Evolutionary conservation across 2,797 vertebrate genomes (phyloP).

Genomic region (Harpagifer antarcticus): DNA sequence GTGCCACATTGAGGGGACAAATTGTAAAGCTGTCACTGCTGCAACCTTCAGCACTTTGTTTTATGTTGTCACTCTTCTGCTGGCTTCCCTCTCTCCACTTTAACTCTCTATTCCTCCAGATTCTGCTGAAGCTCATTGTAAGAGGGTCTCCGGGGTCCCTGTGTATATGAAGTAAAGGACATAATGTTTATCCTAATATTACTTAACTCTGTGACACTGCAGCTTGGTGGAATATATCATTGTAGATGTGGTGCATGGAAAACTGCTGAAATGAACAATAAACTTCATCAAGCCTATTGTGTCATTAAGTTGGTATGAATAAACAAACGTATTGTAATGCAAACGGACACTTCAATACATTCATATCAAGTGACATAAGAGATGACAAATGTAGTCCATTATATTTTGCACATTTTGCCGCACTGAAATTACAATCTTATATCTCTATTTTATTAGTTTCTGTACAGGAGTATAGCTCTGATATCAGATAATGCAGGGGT

Average conservation of each 20-base stretch:
- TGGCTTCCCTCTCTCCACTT: slow-evolving; percentile 17
- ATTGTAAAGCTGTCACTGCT: slow-evolving; percentile 26
- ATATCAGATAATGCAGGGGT: no score
- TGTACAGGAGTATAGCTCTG: neutral
- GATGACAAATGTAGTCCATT: slow-evolving; percentile 35
- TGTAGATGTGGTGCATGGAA: slow-evolving; percentile 87
- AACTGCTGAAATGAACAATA: slow-evolving; percentile 81
- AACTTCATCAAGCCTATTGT: slow-evolving; percentile 73
- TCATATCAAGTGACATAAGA: slow-evolving; percentile 8
- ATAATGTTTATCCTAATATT: slow-evolving; percentile 73
- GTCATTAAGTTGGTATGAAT: slow-evolving; percentile 51
- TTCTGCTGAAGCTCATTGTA: slow-evolving; percentile 54
- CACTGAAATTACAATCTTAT: slow-evolving; percentile 56
- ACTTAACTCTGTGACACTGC: slow-evolving; percentile 77
- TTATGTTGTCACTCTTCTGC: slow-evolving; percentile 25
- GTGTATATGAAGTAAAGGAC: slow-evolving; percentile 67
- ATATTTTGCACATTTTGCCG: slow-evolving; percentile 44
- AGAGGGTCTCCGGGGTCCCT: slow-evolving; percentile 42
- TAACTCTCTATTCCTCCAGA: slow-evolving; percentile 49
- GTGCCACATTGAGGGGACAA: neutral
- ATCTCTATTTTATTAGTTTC: neutral
- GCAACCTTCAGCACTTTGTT: slow-evolving; percentile 21
- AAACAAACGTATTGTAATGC: neutral
- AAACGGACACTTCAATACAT: neutral
- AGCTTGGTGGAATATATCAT: slow-evolving; percentile 83